Percentiles rank a stretch among this genome's conserved stretches.
Evolutionary conservation across 2,888 invertebrate species (phyloP).

Genomic region (Eustalomyia histrio): DNA sequence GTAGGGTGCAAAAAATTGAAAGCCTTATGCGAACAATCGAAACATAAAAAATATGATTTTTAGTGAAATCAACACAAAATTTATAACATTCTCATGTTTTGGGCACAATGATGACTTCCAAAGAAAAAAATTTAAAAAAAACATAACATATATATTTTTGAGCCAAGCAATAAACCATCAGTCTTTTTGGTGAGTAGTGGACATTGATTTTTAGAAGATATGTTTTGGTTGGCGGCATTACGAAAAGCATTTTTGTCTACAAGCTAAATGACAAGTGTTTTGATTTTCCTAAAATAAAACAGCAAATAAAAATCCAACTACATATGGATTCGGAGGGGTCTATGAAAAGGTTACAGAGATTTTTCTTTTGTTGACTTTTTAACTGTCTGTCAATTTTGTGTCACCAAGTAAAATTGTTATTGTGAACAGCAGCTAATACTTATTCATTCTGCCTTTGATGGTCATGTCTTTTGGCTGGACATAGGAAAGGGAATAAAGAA

Average conservation of each 20-base stretch:
- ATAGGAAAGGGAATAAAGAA: slow-evolving; percentile 6
- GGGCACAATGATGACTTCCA: slow-evolving; percentile 61
- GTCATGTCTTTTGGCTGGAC: slow-evolving; percentile 2
- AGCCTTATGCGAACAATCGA: slow-evolving; percentile 13
- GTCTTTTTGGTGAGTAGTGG: slow-evolving; percentile 39
- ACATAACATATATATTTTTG: slow-evolving; percentile 51
- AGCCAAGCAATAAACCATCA: slow-evolving; percentile 56
- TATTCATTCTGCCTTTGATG: slow-evolving; percentile 28
- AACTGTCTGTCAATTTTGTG: slow-evolving; percentile 48
- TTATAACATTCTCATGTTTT: slow-evolving; percentile 63
- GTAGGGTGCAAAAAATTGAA: slow-evolving; percentile 35
- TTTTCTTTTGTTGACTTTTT: slow-evolving; percentile 26
- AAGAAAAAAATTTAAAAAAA: slow-evolving; percentile 57
- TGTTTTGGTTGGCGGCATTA: slow-evolving; percentile 40
- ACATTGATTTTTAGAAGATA: slow-evolving; percentile 35
- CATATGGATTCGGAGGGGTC: slow-evolving; percentile 15
- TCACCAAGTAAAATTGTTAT: slow-evolving; percentile 57
- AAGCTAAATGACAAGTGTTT: slow-evolving; percentile 55
- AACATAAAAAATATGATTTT: slow-evolving; percentile 55
- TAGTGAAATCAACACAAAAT: slow-evolving; percentile 62
- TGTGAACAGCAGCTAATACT: slow-evolving; percentile 21
- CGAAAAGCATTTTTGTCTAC: slow-evolving; percentile 15
- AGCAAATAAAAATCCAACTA: not conserved
- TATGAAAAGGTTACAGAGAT: slow-evolving; percentile 42
- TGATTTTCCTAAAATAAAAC: slow-evolving; percentile 29